These are phyloP conservation scores for Pangasius mekongensis DNA, from an alignment of 2,797 vertebrate species.

Conservation along the genomic window DNA sequence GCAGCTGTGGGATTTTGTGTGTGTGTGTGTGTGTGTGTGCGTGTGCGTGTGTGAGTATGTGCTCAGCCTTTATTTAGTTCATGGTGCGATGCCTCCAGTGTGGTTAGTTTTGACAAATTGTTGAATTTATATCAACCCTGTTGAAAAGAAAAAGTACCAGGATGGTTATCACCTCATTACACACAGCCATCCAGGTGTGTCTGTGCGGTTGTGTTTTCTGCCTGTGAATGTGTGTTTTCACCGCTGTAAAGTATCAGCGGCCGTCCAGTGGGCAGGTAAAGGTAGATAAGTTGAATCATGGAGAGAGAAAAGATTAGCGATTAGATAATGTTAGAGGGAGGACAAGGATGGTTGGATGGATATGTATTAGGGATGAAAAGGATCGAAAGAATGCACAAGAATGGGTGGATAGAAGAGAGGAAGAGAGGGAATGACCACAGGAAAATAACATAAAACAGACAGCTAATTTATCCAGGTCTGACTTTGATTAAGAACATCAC, in stretches of 20 bases:
- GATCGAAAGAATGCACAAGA: constrained; percentile 57
- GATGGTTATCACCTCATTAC: constrained; percentile 32
- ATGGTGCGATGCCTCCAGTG: constrained; percentile 28
- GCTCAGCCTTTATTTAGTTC: not conserved
- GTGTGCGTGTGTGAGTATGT: not conserved
- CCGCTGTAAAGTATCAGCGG: not conserved
- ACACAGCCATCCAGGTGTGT: constrained; percentile 16
- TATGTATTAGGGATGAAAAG: constrained; percentile 59
- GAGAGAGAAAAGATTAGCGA: constrained; percentile 58
- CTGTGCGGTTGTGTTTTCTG: not conserved
- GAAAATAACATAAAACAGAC: constrained; percentile 6
- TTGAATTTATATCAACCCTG: constrained; percentile 16
- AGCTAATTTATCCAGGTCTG: not conserved
- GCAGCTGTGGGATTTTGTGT: not conserved
- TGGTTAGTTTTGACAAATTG: constrained; percentile 30
- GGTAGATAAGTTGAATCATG: constrained; percentile 47
- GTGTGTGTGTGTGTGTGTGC: not conserved
- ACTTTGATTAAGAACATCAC: constrained; percentile 11
- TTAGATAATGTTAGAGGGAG: constrained; percentile 30
- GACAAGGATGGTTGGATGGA: constrained; percentile 53
- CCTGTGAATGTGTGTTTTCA: not conserved
- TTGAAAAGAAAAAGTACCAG: constrained; percentile 19
- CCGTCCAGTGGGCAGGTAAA: not conserved
- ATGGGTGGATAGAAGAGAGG: constrained; percentile 55
- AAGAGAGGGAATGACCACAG: not conserved